phyloP scores from a whole-genome alignment of 23 tunicate species.

The Oikopleura vanhoeffeni region DNA sequence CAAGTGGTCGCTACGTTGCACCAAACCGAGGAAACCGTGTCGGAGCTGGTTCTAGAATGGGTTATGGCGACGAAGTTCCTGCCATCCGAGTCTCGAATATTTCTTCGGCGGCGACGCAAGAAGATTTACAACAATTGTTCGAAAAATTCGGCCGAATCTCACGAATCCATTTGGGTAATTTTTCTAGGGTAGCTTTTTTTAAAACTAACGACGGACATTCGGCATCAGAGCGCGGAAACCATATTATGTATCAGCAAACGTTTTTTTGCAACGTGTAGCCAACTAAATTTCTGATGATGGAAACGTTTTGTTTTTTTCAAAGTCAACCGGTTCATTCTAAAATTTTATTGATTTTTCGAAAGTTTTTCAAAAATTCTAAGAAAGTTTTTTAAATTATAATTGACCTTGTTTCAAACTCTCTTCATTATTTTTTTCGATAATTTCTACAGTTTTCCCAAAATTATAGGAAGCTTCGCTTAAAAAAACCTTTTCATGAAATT shows the following conservation, averaged over 20 bases:
- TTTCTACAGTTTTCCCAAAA: too few relatives aligned
- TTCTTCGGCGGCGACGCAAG: constrained; percentile 85
- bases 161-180: constrained; percentile 70
- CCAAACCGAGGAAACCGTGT: constrained; percentile 13
- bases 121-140: constrained; percentile 75
- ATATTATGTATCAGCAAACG: too few relatives aligned
- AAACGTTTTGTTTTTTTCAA: too few relatives aligned
- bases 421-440: too few relatives aligned
- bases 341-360: not conserved
- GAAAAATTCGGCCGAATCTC: constrained; percentile 82
- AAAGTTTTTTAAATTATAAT: too few relatives aligned
- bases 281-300: too few relatives aligned
- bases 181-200: constrained; percentile 67
- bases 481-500: too few relatives aligned
- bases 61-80: constrained; percentile 47
- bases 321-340: too few relatives aligned
- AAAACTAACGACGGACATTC: constrained; percentile 27
- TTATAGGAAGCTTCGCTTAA: too few relatives aligned
- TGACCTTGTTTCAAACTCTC: too few relatives aligned
- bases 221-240: not conserved
- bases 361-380: not conserved
- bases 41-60: constrained; percentile 27
- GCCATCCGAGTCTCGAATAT: constrained; percentile 85
- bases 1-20: constrained; percentile 8
- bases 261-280: too few relatives aligned